phyloP scores from a whole-genome alignment of 2,888 invertebrate genomes.

The Blastobasis lacticolella region DNA sequence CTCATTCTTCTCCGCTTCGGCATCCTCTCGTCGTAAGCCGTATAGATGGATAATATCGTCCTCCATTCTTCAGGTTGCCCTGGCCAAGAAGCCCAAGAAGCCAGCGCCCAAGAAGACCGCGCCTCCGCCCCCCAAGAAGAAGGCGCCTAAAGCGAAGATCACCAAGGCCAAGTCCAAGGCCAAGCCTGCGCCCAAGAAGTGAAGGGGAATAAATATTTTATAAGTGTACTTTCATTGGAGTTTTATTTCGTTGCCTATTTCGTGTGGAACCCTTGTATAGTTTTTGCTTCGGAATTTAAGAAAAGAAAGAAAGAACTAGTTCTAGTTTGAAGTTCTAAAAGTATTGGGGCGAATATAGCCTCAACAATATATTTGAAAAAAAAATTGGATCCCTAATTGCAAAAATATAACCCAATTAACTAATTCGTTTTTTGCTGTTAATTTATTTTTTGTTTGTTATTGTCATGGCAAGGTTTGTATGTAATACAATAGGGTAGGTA shows the following conservation, averaged over 20 bases:
- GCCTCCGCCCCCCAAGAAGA: conserved; percentile 58
- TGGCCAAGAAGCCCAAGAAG: conserved; percentile 71
- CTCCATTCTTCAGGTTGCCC: conserved; percentile 34
- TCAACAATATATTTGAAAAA: no score
- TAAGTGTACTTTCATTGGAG: not conserved
- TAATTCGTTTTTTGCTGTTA: no score
- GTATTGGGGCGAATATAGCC: conserved; percentile 50
- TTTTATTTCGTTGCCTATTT: not conserved
- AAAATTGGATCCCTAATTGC: no score
- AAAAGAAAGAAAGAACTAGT: no score
- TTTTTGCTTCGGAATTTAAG: no score
- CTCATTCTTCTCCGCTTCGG: no score
- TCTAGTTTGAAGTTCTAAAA: conserved; percentile 59
- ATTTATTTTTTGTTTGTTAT: no score
- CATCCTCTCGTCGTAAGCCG: no score
- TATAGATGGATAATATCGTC: not conserved
- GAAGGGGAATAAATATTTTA: conserved; percentile 10
- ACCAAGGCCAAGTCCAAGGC: conserved; percentile 10
- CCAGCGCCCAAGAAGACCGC: conserved; percentile 58
- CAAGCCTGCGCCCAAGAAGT: conserved; percentile 40
- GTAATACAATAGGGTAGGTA: no score
- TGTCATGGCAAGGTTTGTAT: no score
- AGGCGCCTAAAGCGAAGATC: conserved; percentile 19
- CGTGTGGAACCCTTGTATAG: no score
- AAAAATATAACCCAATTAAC: no score